A percentile compares a stretch with the other conserved stretches of the same genome.
Conservation (phyloP, 2,888 invertebrate species). For the Pyralis farinalis region DNA sequence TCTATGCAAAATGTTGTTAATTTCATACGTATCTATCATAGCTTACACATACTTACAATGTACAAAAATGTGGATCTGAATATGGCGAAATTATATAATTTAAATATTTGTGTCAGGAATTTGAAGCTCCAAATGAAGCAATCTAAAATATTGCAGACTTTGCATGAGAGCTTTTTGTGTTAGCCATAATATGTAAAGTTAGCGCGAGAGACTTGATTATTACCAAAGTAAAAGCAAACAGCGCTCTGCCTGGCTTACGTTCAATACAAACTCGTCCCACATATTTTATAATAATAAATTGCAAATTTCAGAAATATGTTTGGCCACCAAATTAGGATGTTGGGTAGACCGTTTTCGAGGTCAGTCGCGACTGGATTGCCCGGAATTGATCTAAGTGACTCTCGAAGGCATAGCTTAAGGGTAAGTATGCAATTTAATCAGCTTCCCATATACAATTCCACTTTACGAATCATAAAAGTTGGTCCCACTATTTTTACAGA, state of each 20-base stretch:
- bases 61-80: slow-evolving; percentile 25
- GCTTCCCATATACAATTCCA: too few relatives aligned
- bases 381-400: slow-evolving; percentile 74
- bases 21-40: slow-evolving; percentile 35
- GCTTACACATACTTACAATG: slow-evolving; percentile 29
- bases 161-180: slow-evolving; percentile 78
- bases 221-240: slow-evolving; percentile 33
- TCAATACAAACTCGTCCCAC: slow-evolving; percentile 15
- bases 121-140: slow-evolving; percentile 29
- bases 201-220: slow-evolving; percentile 40
- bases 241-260: slow-evolving; percentile 64
- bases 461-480: too few relatives aligned
- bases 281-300: slow-evolving; percentile 30
- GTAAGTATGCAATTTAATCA: too few relatives aligned
- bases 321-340: slow-evolving; percentile 83
- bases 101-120: slow-evolving; percentile 23
- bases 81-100: slow-evolving; percentile 24
- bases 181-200: slow-evolving; percentile 44
- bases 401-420: slow-evolving; percentile 80
- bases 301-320: slow-evolving; percentile 80
- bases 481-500: too few relatives aligned
- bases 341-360: slow-evolving; percentile 84
- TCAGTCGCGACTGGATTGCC: slow-evolving; percentile 82
- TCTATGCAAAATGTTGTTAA: slow-evolving; percentile 55
- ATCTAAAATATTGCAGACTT: slow-evolving; percentile 34